phyloP scores from a whole-genome alignment of 2,888 invertebrate genomes.

The Linyphia triangularis region DNA sequence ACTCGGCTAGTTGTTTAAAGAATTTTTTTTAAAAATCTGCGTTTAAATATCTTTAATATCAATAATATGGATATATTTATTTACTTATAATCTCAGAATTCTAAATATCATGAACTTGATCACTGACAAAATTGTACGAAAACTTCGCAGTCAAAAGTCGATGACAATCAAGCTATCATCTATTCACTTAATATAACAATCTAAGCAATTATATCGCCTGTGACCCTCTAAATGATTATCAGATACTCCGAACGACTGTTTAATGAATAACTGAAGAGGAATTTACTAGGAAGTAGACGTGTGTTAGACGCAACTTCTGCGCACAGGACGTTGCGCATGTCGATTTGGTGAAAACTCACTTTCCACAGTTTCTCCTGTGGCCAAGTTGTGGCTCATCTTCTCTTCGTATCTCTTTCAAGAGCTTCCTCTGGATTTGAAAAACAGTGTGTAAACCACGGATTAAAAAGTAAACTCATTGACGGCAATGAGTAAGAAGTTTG shows the following conservation, averaged over 20 bases:
- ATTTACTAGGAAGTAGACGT: constrained; percentile 67
- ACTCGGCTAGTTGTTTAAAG: too few relatives aligned
- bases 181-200: background rate
- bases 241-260: background rate
- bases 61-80: too few relatives aligned
- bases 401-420: background rate
- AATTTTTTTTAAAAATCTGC: too few relatives aligned
- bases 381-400: constrained; percentile 22
- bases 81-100: too few relatives aligned
- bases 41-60: too few relatives aligned
- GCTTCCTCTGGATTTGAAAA: background rate
- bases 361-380: constrained; percentile 26
- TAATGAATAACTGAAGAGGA: constrained; percentile 52
- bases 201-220: background rate
- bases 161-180: too few relatives aligned
- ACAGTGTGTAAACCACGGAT: background rate
- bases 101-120: too few relatives aligned
- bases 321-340: constrained; percentile 50
- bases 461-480: too few relatives aligned
- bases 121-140: too few relatives aligned
- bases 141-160: too few relatives aligned
- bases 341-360: constrained; percentile 9
- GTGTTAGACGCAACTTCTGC: constrained; percentile 23
- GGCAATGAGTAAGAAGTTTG: too few relatives aligned
- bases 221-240: background rate